Conservation (phyloP, 2,888 invertebrate species). For the Chaetoderma sp. region DNA sequence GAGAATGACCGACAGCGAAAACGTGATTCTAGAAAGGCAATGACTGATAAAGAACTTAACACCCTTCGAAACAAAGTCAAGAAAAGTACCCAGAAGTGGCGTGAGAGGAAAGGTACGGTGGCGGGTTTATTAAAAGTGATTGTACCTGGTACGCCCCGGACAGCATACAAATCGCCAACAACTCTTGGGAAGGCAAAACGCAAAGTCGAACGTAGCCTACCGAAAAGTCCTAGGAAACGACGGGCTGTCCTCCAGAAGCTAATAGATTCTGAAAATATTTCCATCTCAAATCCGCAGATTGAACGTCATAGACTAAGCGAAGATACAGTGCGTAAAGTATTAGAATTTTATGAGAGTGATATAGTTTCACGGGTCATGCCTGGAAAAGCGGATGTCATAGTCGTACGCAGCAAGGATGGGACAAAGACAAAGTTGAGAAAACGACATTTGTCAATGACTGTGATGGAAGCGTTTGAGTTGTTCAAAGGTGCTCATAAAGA, state of each 20-base stretch:
- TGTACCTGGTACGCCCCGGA: neutral
- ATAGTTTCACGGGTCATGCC: constrained; percentile 9
- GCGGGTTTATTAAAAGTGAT: no score
- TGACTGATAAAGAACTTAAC: neutral
- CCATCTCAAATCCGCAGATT: no score
- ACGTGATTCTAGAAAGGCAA: neutral
- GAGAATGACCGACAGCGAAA: neutral
- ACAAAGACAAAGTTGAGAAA: constrained; percentile 4
- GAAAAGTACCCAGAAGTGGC: neutral
- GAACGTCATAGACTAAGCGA: no score
- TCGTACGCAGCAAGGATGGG: neutral
- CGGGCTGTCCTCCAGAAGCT: no score
- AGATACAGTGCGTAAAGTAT: no score
- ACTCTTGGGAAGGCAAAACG: neutral
- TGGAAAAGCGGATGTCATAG: constrained; percentile 10
- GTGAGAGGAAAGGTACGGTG: no score
- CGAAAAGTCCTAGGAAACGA: neutral
- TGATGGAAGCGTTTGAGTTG: neutral
- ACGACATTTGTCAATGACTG: constrained; percentile 10
- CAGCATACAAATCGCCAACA: neutral
- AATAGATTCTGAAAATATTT: no score
- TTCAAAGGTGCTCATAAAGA: constrained; percentile 4
- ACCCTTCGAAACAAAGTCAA: neutral
- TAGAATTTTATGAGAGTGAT: constrained; percentile 13
- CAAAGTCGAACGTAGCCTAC: neutral